phyloP scores from a whole-genome alignment of 2,113 vertebrate genomes.

The Paradoxurus hermaphroditus region DNA sequence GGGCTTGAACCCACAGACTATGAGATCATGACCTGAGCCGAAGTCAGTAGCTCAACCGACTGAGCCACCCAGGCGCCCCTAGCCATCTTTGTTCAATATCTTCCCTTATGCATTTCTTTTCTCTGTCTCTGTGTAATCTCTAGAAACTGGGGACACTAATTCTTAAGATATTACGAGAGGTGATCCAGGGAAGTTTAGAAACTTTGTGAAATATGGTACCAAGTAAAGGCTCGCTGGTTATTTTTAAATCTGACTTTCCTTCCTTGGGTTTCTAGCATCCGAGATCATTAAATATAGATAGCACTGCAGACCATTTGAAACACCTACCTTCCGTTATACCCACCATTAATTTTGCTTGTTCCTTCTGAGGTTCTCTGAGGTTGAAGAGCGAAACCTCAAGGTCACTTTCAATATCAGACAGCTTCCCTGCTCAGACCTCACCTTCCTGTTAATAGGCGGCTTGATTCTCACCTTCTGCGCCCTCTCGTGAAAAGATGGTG shows the following conservation, averaged over 20 bases:
- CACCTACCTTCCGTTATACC: conserved; percentile 47
- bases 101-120: not conserved
- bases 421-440: not conserved
- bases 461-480: not conserved
- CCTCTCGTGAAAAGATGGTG: not conserved
- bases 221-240: not conserved
- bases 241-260: conserved; percentile 66
- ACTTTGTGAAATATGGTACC: conserved; percentile 30
- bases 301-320: conserved; percentile 39
- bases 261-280: conserved; percentile 63
- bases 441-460: not conserved
- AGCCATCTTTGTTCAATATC: not conserved
- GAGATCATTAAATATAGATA: conserved; percentile 70
- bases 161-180: not conserved
- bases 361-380: conserved; percentile 34
- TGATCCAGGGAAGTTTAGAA: conserved; percentile 5
- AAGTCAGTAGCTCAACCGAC: too few species aligned
- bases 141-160: not conserved
- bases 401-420: conserved; percentile 22
- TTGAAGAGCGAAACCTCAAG: conserved; percentile 52
- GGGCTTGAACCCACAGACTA: too few species aligned
- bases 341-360: not conserved
- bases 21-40: too few species aligned
- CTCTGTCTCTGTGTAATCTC: not conserved
- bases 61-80: too few species aligned